phyloP scores from a whole-genome alignment of 2,888 invertebrate genomes.

The Pogonocherus hispidulus region DNA sequence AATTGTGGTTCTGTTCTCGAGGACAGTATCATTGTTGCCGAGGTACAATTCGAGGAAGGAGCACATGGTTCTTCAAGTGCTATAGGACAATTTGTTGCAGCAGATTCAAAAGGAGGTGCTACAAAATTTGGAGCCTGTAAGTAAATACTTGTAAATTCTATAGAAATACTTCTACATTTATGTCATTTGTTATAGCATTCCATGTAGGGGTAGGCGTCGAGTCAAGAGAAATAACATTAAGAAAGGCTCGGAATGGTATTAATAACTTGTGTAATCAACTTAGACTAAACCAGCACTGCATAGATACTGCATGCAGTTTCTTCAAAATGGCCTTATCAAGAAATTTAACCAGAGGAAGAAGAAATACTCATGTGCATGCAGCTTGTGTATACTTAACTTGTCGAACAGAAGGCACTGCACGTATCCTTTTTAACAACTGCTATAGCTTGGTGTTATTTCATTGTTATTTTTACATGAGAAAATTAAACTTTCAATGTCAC shows the following conservation, averaged over 20 bases:
- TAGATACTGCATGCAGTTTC: constrained; percentile 94
- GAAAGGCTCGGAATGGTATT: constrained; percentile 90
- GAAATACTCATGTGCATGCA: constrained; percentile 91
- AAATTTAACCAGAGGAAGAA: constrained; percentile 91
- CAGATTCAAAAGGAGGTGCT: constrained; percentile 88
- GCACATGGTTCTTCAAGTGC: constrained; percentile 89
- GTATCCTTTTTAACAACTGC: constrained; percentile 71
- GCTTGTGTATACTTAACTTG: constrained; percentile 99
- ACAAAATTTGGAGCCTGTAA: constrained; percentile 83
- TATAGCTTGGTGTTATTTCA: background rate
- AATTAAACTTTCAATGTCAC: background rate
- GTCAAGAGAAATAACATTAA: constrained; percentile 92
- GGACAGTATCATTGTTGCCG: constrained; percentile 96
- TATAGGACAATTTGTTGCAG: constrained; percentile 94
- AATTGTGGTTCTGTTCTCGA: constrained; percentile 97
- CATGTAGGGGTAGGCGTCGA: constrained; percentile 87
- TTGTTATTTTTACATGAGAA: too few relatives aligned
- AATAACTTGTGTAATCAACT: constrained; percentile 89
- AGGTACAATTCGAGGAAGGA: constrained; percentile 96
- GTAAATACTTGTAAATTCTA: constrained; percentile 30
- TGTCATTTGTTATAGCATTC: constrained; percentile 72
- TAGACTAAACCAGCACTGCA: constrained; percentile 89
- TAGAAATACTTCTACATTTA: background rate
- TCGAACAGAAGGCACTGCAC: constrained; percentile 93
- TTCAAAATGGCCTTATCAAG: constrained; percentile 91